Conservation (phyloP, 2,113 vertebrate species). For the Microtus oregoni region DNA sequence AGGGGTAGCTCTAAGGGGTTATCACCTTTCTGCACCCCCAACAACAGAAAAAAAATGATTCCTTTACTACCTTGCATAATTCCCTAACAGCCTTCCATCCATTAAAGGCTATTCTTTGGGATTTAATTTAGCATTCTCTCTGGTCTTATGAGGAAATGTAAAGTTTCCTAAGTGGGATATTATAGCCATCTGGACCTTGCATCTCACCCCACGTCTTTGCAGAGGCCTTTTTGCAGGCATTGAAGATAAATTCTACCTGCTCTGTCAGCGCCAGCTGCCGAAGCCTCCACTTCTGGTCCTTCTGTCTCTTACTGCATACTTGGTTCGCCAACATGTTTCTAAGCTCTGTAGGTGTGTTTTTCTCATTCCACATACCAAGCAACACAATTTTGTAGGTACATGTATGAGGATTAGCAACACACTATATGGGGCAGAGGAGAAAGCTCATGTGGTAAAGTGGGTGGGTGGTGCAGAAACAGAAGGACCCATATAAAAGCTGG, state of each 20-base stretch:
- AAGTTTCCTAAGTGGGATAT: not conserved
- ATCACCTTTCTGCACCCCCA: not conserved
- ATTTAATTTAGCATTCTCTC: not conserved
- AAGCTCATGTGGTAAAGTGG: not conserved
- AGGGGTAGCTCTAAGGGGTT: not conserved
- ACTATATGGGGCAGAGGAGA: no score
- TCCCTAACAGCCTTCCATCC: not conserved
- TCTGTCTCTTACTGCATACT: no score
- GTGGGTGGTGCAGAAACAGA: not conserved
- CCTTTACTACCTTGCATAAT: not conserved
- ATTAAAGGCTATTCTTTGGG: not conserved
- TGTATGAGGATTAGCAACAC: not conserved
- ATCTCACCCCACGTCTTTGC: not conserved
- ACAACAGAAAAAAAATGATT: not conserved
- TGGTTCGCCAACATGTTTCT: not conserved
- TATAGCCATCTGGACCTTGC: not conserved
- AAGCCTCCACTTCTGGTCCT: not conserved
- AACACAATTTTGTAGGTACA: not conserved
- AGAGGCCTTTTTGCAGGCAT: not conserved
- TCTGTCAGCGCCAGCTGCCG: no score
- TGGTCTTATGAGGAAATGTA: not conserved
- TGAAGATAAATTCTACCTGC: not conserved
- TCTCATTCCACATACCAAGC: not conserved
- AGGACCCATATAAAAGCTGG: not conserved
- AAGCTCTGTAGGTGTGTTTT: not conserved